Percentiles rank a stretch among this genome's conserved stretches.
phyloP scores from a whole-genome alignment of 2,113 vertebrate species.

The Periophthalmus modestus region DNA sequence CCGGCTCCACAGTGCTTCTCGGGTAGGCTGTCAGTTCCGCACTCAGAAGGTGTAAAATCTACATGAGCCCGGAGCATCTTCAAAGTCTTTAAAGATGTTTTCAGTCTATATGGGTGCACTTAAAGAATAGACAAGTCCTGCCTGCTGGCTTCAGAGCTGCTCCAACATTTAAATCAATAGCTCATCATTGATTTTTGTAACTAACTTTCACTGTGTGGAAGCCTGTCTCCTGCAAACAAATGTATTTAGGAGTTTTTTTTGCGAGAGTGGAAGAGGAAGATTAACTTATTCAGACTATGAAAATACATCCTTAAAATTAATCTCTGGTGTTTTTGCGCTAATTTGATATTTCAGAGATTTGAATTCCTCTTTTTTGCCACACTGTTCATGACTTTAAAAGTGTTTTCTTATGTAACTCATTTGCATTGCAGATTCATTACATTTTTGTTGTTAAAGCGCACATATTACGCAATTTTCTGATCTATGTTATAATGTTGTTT shows the following conservation, averaged over 20 bases:
- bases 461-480: no score
- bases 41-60: neutral
- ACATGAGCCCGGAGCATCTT: neutral
- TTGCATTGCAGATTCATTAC: neutral
- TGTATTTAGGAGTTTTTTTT: neutral
- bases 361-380: neutral
- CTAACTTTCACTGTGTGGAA: neutral
- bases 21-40: neutral
- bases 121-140: constrained; percentile 1
- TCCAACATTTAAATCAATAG: neutral
- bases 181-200: constrained; percentile 1
- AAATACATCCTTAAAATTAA: no score
- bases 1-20: neutral
- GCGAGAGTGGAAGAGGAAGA: neutral
- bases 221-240: neutral
- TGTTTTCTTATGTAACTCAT: neutral
- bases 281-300: neutral
- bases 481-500: no score
- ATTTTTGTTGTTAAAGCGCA: neutral
- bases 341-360: neutral
- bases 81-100: neutral
- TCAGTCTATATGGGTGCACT: neutral
- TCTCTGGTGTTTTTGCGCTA: neutral
- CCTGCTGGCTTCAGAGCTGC: neutral
- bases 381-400: neutral